phyloP scores from a whole-genome alignment of 2,888 invertebrate species.

The Eristalis tenax region DNA sequence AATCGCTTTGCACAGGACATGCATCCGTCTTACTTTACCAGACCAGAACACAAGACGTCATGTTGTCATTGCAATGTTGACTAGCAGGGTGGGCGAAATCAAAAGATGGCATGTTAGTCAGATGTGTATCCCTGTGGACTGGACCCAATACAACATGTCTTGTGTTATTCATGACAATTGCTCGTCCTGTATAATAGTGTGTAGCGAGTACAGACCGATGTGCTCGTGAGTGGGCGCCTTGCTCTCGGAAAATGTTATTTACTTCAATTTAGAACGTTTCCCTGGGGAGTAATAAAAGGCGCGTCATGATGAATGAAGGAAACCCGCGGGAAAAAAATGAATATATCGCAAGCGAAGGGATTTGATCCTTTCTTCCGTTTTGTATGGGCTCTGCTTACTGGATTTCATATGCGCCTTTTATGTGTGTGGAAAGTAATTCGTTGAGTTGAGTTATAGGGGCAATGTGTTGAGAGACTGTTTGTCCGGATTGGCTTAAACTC shows the following conservation, averaged over 20 bases:
- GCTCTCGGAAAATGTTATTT: conserved; percentile 40
- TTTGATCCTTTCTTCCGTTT: not conserved
- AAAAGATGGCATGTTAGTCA: not conserved
- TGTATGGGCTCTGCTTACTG: not conserved
- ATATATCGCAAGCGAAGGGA: not conserved
- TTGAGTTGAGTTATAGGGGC: not conserved
- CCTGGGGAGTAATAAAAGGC: conserved; percentile 25
- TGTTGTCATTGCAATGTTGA: not conserved
- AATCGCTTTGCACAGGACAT: not conserved
- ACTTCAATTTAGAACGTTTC: conserved; percentile 44
- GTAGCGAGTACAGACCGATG: not conserved
- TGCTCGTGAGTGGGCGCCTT: not conserved
- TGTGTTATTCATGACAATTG: not conserved
- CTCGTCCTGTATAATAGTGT: not conserved
- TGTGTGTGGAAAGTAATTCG: not conserved
- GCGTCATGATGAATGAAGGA: not conserved
- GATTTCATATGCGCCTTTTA: not conserved
- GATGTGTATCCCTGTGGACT: not conserved
- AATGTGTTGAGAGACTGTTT: not conserved
- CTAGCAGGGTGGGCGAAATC: not conserved
- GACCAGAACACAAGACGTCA: not conserved
- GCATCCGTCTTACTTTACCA: not conserved
- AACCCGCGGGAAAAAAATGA: not conserved
- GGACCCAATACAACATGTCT: not conserved
- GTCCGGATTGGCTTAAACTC: not conserved